Evolutionary conservation across 2,888 invertebrate genomes (phyloP), one percentile per base, ranked within the genome.

Genomic region (Octonoba sinensis): DNA sequence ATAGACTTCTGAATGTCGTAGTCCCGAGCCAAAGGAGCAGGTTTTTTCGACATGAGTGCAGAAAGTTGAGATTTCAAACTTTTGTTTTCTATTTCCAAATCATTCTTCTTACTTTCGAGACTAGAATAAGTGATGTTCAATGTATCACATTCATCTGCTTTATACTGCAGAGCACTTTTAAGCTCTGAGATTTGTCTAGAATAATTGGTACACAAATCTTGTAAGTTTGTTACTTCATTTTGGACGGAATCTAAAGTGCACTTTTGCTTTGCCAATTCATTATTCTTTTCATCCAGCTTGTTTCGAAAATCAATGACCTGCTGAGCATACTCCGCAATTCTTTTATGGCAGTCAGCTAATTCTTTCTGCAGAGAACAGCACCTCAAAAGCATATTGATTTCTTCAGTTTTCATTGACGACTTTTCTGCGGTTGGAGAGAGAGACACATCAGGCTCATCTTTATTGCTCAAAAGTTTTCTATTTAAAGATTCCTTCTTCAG

Each of bases 121-220:
- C 73, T 62, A 2, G 79, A 69, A 64, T 67, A 72, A 1, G 79
- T 69, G 3, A 81, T 81, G 47, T 81, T 73, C 27, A 81, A 73
- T 16, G 73, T 66, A 56, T 72, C 69, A 24, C 46, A 69, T 24
- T 81, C 79, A 49, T 81, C 79, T 6, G 44, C 44, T 57, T 62
- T 73, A 24, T 69, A 49, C 46, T 81, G 79, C 15, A 81, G 60
- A 18, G 60, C 36, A 11, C 44, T 57, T 46, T 81, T 81, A 8
- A 73, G 8, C 24, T 24, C 24, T 11, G 51, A 36, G 4, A 81
- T n/a, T 27, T 81, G 67, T 20, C 47, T 59, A 22, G 59, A 60
- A n/a, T 67, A 57, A 22, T 36, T 69, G 15, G 16, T 27, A 62
- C 54, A 54, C 1, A 81, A 22, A 36, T 73, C 79, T 46, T 62